Evolutionary conservation across 2,888 invertebrate species (phyloP).

Genomic region (Acrocera orbiculus): DNA sequence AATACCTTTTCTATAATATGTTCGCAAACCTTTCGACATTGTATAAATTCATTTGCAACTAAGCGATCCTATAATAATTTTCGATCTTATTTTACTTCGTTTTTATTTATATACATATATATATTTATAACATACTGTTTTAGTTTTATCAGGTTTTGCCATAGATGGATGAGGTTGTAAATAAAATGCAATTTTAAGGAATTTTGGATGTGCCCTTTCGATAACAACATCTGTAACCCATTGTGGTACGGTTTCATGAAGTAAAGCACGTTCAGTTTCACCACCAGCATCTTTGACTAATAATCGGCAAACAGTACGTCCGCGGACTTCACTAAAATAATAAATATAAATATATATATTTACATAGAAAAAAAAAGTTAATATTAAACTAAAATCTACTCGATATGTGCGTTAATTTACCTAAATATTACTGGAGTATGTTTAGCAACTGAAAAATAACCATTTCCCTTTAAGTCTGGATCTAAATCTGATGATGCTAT

Average conservation of each 20-base stretch:
- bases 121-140: slow-evolving; percentile 49
- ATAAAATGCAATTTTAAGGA: slow-evolving; percentile 93
- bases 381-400: slow-evolving; percentile 13
- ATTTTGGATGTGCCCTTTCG: slow-evolving; percentile 84
- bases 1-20: slow-evolving; percentile 95
- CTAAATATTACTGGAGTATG: slow-evolving; percentile 95
- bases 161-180: slow-evolving; percentile 75
- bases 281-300: slow-evolving; percentile 85
- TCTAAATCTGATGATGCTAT: slow-evolving; percentile 46
- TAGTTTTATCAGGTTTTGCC: slow-evolving; percentile 49
- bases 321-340: slow-evolving; percentile 71
- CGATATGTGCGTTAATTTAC: too few relatives aligned
- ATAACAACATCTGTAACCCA: slow-evolving; percentile 94
- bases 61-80: slow-evolving; percentile 60
- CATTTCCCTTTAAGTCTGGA: slow-evolving; percentile 54
- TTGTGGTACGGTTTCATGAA: slow-evolving; percentile 85
- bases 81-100: neutral
- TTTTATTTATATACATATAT: too few relatives aligned
- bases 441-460: slow-evolving; percentile 76
- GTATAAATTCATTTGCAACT: slow-evolving; percentile 97
- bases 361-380: neutral
- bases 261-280: slow-evolving; percentile 78
- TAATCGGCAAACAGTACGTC: slow-evolving; percentile 78
- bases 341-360: slow-evolving; percentile 2
- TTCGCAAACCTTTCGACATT: slow-evolving; percentile 95